These are phyloP conservation scores for Furcifer pardalis DNA, from an alignment of 2,797 vertebrate species.

Conservation along the genomic window DNA sequence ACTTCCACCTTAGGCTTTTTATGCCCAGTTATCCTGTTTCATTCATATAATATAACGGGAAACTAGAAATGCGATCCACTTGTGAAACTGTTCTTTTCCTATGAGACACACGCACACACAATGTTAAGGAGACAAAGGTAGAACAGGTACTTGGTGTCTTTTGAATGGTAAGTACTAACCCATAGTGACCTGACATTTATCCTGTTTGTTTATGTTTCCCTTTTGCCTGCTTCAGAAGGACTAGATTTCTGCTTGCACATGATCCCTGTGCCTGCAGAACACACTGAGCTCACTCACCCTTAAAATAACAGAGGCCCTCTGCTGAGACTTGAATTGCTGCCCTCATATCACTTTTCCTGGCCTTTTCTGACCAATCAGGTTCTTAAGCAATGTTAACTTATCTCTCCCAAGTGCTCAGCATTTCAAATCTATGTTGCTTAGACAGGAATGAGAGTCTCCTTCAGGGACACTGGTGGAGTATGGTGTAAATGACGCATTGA, in stretches of 20 bases:
- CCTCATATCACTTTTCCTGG: slow-evolving; percentile 23
- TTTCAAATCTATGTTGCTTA: slow-evolving; percentile 65
- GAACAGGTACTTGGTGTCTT: not conserved
- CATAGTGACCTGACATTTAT: not conserved
- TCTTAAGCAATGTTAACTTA: slow-evolving; percentile 51
- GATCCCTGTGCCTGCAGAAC: not conserved
- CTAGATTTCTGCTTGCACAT: fast-evolving
- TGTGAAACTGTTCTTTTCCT: not conserved
- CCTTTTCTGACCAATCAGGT: slow-evolving; percentile 24
- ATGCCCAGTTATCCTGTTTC: not conserved
- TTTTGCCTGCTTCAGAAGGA: not conserved
- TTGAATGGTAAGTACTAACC: not conserved
- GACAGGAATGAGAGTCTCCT: slow-evolving; percentile 67
- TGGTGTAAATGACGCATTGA: slow-evolving; percentile 86
- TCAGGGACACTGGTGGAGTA: slow-evolving; percentile 56
- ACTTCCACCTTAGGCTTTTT: not conserved
- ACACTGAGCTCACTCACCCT: slow-evolving; percentile 21
- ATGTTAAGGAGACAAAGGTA: not conserved
- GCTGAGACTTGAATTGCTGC: slow-evolving; percentile 8
- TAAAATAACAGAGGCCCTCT: slow-evolving; percentile 25
- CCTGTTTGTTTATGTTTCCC: not conserved
- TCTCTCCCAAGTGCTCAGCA: slow-evolving; percentile 61
- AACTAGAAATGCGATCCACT: not conserved
- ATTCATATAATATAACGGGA: not conserved
- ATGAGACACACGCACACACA: no score